Conservation (phyloP, 2,888 invertebrate genomes). For the Caenorhabditis becei region DNA sequence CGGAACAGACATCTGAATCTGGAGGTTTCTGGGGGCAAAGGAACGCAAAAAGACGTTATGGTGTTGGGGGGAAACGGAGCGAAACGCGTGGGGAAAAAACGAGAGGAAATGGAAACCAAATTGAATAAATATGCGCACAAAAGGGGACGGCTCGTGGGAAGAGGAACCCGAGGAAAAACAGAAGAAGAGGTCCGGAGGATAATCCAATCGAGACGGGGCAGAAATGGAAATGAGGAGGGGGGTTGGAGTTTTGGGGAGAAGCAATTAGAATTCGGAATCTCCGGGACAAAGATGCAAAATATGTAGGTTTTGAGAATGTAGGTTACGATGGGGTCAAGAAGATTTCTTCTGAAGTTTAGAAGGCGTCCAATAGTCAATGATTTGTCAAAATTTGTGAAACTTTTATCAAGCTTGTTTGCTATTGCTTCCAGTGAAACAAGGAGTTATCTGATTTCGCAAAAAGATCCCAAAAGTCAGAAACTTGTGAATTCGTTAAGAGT, state of each 20-base stretch:
- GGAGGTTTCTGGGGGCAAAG: neutral
- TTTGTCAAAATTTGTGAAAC: too few relatives aligned
- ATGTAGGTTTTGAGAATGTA: too few relatives aligned
- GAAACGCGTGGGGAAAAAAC: neutral
- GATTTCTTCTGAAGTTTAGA: too few relatives aligned
- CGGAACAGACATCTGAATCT: neutral
- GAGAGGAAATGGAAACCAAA: slow-evolving; percentile 1
- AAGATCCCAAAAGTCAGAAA: too few relatives aligned
- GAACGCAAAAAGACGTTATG: too few relatives aligned
- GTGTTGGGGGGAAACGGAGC: neutral
- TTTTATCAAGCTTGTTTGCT: too few relatives aligned
- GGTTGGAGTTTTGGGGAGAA: neutral
- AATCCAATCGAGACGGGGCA: slow-evolving; percentile 1
- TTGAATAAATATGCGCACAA: slow-evolving; percentile 23
- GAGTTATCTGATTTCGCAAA: too few relatives aligned
- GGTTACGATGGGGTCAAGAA: too few relatives aligned
- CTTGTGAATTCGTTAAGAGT: too few relatives aligned
- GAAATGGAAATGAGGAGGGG: slow-evolving; percentile 1
- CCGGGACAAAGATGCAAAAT: too few relatives aligned
- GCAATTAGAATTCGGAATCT: neutral
- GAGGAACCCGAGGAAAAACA: neutral
- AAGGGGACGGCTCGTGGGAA: neutral
- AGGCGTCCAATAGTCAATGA: too few relatives aligned
- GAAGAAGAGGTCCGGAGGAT: neutral
- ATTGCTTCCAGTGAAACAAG: too few relatives aligned